phyloP scores from a whole-genome alignment of 2,797 vertebrate genomes.

The Eulemur rubriventer region DNA sequence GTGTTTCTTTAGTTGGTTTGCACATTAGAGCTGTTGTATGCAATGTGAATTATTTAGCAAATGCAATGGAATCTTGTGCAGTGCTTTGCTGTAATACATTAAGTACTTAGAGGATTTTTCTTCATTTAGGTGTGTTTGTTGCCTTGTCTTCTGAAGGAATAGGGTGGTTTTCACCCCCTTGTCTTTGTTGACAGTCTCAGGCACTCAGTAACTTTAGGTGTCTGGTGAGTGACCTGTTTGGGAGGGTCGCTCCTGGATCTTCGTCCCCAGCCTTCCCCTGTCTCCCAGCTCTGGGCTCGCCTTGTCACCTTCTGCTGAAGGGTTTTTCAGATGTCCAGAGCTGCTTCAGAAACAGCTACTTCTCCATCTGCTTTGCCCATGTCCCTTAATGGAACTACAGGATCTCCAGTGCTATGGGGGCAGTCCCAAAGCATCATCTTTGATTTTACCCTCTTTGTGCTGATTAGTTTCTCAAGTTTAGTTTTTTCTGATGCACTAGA shows the following conservation, averaged over 20 bases:
- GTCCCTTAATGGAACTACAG: neutral
- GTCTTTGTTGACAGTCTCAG: neutral
- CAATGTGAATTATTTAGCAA: neutral
- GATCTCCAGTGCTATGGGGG: neutral
- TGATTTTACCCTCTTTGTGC: neutral
- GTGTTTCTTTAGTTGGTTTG: neutral
- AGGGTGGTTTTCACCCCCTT: neutral
- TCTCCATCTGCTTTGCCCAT: neutral
- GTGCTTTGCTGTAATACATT: neutral
- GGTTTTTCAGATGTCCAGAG: neutral
- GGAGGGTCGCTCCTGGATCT: neutral
- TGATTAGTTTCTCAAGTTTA: neutral
- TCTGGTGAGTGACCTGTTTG: neutral
- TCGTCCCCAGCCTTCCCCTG: fast-evolving
- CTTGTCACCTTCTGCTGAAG: neutral
- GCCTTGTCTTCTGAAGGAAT: neutral
- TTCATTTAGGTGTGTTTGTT: conserved; percentile 26
- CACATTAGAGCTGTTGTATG: neutral
- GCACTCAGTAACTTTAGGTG: neutral
- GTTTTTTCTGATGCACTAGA: neutral
- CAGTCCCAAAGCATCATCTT: neutral
- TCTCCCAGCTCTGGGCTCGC: neutral
- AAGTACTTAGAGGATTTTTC: neutral
- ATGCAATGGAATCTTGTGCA: neutral
- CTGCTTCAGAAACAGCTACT: neutral